Evolutionary conservation across 2,113 vertebrate species (phyloP), one percentile per base, ranked within the genome.

Genomic region (Enhydra lutris): DNA sequence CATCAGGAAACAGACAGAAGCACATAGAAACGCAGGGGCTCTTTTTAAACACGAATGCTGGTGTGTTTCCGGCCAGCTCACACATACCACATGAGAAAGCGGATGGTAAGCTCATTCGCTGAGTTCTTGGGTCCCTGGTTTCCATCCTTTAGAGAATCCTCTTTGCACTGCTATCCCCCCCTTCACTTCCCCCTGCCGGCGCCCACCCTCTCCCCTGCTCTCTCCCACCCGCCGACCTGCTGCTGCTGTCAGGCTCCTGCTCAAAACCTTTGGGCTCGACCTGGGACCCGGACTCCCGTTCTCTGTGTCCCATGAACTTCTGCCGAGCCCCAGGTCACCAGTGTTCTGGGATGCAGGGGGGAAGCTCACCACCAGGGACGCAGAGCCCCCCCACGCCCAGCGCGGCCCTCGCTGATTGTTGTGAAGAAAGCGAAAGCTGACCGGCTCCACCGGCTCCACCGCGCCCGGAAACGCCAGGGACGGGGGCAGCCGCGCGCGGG

Each of bases 181-280:
- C 55, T 52, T 52, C 50, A 17, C 50, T 17, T 15, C 20, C 18
- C 55, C 15, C 20, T 52, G 13, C 11, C 2, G 4, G 7, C 15
- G 34, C 7, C 2, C 1, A 2, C 3, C 7, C 50, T 14, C 20
- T 12, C 3, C 39, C 11, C 50, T 4, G 14, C 14, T 13, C 50
- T 52, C 50, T 52, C 14, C 50, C 50, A 4, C 14, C 50, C 50
- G 13, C 42, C 78, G 78, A 29, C 31, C 36, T 39, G 24, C 20
- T 67, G 52, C 83, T 83, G 39, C 63, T 82, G 18, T 24, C 87
- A 47, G 17, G 34, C 14, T 65, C 34, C 42, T 42, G 7, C 81
- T 61, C 13, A 15, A 13, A 73, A 21, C 47, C 34, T 59, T 57
- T 31, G n/a, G 47, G 34, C 20, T 29, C 81, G 63, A 69, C 10